Base-by-base conservation (phyloP, 2,888 invertebrate genomes). In the Zaprionus obscuricornis region DNA sequence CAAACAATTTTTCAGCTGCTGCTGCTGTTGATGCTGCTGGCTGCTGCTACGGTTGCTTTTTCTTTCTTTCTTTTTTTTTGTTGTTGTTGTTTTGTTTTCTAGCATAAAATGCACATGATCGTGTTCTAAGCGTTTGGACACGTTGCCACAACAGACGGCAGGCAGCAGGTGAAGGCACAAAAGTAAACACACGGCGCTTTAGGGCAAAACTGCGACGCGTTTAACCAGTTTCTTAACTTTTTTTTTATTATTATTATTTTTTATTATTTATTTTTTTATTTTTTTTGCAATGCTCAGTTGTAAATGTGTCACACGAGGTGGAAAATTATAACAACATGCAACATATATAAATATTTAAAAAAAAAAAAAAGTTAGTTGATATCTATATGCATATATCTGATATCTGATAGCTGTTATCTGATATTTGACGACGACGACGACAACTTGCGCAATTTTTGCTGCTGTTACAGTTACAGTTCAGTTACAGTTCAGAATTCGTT, bases 61-160 rank as follows among this genome's bases (percentile, higher is more conserved):
- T 33, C 42, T 59, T 39, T 22, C 47, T 10, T 5, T 43, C 17
- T 22, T 22, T 22, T 26, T 13, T 22, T 18, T 11, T 13, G 7
- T 4, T 22, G 7, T 22, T 22, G 4, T 5, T 5, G 4, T 22
- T 22, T 4, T 22, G 7, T 22, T 22, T 22, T 22, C 7, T 22
- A 4, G 51, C 60, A 52, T 47, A 20, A 54, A 59, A 51, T 55
- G 51, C 40, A 62, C 76, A 79, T 79, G 72, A 79, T 65, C 72
- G 63, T 63, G 74, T 77, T 74, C 42, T 59, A 11, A 31, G 40
- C 31, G 24, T 24, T 11, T 29, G 11, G 17, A 6, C 34, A 47
- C 14, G 22, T 40, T 13, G 27, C 10, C 22, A 8, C 24, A 5
- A 22, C 20, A 27, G 24, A 17, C 29, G 42, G 17, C 14, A 8